Evolutionary conservation across 2,113 vertebrate species (phyloP), one percentile per base, ranked within the genome.

Genomic region (Eidolon helvum): DNA sequence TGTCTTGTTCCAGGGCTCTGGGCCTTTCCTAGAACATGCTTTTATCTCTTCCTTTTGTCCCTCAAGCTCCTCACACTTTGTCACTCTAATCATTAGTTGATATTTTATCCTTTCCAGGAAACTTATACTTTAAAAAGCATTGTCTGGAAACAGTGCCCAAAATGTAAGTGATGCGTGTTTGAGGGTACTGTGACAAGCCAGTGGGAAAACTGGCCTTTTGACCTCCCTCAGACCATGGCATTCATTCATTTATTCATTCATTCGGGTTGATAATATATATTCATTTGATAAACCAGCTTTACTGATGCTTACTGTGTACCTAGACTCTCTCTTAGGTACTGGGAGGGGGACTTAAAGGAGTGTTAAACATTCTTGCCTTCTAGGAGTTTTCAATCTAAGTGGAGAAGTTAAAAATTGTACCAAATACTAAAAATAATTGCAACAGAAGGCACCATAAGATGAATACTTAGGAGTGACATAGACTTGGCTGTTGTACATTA

Each of bases 381-480:
- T 82, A 45, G 75, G 50, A 83, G 53, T 94, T 94, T 94, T 87
- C 33, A 59, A 2, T 91, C 71, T 84, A 96, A 91, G 22, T 91
- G 26, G 15, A 50, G 66, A 87, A 90, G 26, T 65, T 75, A 91
- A 90, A 86, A 61, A 48, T 91, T 71, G 12, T 63, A 78, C 43
- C 35, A 84, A 91, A 77, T 91, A 45, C 77, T 94, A 87, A 94
- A 87, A 91, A 84, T 84, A 92, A 78, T 92, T 94, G 53, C 84
- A 57, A 48, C 89, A 92, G 63, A 88, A 78, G 74, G 78, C 69
- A 24, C 53, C 26, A 40, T 55, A 84, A 89, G 40, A 83, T 59
- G 77, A 92, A 84, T 57, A 63, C 63, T 89, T 71, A 40, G 26
- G 69, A 77, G 18, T 77, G 88, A 87, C 53, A 63, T 78, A 71